Evolutionary conservation across 2,797 vertebrate genomes (phyloP), one percentile per base, ranked within the genome.

Genomic region (Phrynocephalus vlangalii): DNA sequence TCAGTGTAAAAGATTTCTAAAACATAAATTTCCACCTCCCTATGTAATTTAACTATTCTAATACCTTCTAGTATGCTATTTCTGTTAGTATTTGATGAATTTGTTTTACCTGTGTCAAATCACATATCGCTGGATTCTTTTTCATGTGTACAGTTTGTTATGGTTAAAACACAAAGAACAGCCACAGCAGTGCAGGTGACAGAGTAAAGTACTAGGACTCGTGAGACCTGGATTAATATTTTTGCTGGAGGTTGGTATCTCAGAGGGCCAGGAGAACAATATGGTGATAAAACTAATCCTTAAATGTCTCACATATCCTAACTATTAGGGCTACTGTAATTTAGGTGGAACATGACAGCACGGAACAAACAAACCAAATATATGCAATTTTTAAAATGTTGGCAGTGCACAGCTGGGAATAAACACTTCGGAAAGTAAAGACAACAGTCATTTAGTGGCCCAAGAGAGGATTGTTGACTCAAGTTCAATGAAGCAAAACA

Each of bases 351-450:
- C 60, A 2, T 63, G 60, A 20, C 5, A 15, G 18, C 18, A 63
- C 60, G 20, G 16, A 63, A 63, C 60, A 63, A 63, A 15, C 60
- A 63, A 60, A 56, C 52, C 52, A 56, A 87, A 70, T 89, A 77
- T 84, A 63, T 82, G 7, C 33, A n/a, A 77, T 86, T 75, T 91
- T 89, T 93, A 16, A 79, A 84, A 86, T 18, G 16, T 63, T 63
- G 60, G 15, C 10, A 60, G 11, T 56, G 52, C 52, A 56, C 52
- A 56, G 52, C 52, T 84, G 0, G 85, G 90, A 71, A 16, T 38
- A 56, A 24, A 18, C 33, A 68, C 50, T 33, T 88, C 78, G 78
- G 76, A 88, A 66, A 33, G 82, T 88, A 76, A 82, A 44, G 50
- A 70, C 79, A 26, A 33, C 33, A 44, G 38, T 48, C 44, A 67